These are phyloP conservation scores for Pecten maximus DNA, from an alignment of 2,888 invertebrate species.

Conservation along the genomic window DNA sequence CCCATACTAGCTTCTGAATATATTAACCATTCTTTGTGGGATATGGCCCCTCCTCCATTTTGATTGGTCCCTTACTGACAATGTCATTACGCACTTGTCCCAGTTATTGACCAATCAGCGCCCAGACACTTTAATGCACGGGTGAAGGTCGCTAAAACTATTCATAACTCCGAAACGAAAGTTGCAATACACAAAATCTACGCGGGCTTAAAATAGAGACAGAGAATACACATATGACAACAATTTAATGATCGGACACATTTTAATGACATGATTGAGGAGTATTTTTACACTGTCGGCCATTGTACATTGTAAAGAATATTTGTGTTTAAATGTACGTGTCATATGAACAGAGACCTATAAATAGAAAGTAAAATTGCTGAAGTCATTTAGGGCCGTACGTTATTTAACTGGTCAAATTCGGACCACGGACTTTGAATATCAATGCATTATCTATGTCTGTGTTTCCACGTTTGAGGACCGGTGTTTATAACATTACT, in stretches of 20 bases:
- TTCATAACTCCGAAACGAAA: neutral
- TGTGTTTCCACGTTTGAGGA: too few species aligned
- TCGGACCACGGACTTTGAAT: too few species aligned
- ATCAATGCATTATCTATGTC: too few species aligned
- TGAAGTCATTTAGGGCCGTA: too few species aligned
- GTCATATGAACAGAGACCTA: too few species aligned
- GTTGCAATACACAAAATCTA: slow-evolving; percentile 2
- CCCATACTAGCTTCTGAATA: slow-evolving; percentile 46
- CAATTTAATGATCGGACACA: neutral
- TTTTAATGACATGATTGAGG: neutral
- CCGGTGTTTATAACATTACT: too few species aligned
- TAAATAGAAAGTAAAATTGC: too few species aligned
- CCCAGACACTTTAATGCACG: neutral
- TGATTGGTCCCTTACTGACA: neutral
- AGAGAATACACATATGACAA: neutral
- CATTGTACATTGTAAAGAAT: too few species aligned
- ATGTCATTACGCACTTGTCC: slow-evolving; percentile 30
- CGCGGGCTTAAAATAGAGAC: neutral
- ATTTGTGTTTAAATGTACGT: too few species aligned
- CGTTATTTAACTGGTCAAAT: too few species aligned
- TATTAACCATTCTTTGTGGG: slow-evolving; percentile 44
- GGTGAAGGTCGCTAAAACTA: neutral
- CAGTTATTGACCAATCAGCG: neutral
- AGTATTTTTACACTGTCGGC: neutral
- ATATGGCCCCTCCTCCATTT: slow-evolving; percentile 14